Evolutionary conservation across 1,140 invertebrate species (phyloP), one percentile per base, ranked within the genome.

Genomic region (Coenobita brevimanus): DNA sequence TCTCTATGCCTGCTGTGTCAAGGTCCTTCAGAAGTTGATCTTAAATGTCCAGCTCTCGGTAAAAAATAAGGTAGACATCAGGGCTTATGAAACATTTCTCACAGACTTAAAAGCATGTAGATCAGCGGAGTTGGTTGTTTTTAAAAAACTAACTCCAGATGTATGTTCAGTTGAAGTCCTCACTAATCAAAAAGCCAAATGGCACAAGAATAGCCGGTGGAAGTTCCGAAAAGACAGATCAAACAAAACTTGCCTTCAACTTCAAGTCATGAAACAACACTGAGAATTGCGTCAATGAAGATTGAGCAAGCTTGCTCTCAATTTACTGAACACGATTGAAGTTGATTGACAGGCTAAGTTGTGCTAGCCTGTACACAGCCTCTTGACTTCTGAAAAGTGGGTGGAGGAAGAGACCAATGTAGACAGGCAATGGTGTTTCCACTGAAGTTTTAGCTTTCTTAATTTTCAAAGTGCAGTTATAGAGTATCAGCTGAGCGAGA

Each of bases 81-180:
- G 36, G 71, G 4, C 71, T 75, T 75, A 33, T 75, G 71, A 75
- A 75, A 75, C 71, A 30, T 73, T 73, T 75, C 71, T 75, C 71
- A 75, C 36, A 33, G 13, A 75, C 36, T 75, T 75, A 1, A 6
- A 75, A 75, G 24, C 71, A 75, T 75, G 71, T 6, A 30, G 36
- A 75, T 75, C 0, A 3, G 24, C 71, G 6, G 62, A n/a, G n/a
- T 38, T 73, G 8, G 71, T 73, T 73, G 38, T 73, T 38, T 6
- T 33, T 27, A 33, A 33, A 73, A 27, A 73, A 17, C 27, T 73
- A 27, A 73, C 24, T 30, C 27, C 27, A 75, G 71, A 1, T 75
- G 6, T 75, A 33, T 67, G 62, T 33, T 67, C 62, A 67, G 62
- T 67, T 24, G 62, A 67, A 67, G 62, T 67, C 30, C 62, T 67